Evolutionary conservation across 2,888 invertebrate species (phyloP).

Genomic region (Scrobipalpa atriplicella): DNA sequence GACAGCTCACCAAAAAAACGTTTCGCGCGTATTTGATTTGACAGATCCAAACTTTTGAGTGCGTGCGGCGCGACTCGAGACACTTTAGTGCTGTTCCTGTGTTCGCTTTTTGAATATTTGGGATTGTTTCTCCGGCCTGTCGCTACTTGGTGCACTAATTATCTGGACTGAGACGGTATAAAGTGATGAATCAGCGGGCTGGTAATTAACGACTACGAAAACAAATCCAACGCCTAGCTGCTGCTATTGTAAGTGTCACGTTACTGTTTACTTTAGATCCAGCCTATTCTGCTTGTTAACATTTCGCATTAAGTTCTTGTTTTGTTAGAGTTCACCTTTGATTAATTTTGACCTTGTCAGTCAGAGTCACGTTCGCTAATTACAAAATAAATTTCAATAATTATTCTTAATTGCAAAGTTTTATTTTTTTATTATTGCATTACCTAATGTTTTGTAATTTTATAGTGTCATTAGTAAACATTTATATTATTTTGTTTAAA

Average conservation of each 20-base stretch:
- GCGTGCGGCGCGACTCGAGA: conserved; percentile 59
- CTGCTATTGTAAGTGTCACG: conserved; percentile 69
- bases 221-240: conserved; percentile 67
- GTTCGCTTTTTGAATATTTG: conserved; percentile 39
- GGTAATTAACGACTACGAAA: conserved; percentile 79
- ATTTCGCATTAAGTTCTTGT: conserved; percentile 6
- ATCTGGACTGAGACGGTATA: conserved; percentile 75
- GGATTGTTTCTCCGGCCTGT: conserved; percentile 55
- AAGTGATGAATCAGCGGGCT: conserved; percentile 82
- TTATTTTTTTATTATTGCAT: conserved; percentile 1
- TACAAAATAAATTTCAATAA: conserved; percentile 1
- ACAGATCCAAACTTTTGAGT: conserved; percentile 68
- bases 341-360: conserved; percentile 13
- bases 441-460: neutral
- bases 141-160: conserved; percentile 61
- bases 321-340: conserved; percentile 16
- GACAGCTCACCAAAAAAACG: conserved; percentile 69
- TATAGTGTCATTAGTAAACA: neutral
- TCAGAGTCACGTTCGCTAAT: conserved; percentile 15
- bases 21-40: conserved; percentile 77
- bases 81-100: conserved; percentile 33
- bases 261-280: conserved; percentile 30
- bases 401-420: conserved; percentile 8
- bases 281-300: conserved; percentile 26
- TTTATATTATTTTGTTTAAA: neutral